Percentiles rank a stretch among this genome's conserved stretches.
Evolutionary conservation across 2,113 vertebrate genomes (phyloP).

Genomic region (Pituophis catenifer): DNA sequence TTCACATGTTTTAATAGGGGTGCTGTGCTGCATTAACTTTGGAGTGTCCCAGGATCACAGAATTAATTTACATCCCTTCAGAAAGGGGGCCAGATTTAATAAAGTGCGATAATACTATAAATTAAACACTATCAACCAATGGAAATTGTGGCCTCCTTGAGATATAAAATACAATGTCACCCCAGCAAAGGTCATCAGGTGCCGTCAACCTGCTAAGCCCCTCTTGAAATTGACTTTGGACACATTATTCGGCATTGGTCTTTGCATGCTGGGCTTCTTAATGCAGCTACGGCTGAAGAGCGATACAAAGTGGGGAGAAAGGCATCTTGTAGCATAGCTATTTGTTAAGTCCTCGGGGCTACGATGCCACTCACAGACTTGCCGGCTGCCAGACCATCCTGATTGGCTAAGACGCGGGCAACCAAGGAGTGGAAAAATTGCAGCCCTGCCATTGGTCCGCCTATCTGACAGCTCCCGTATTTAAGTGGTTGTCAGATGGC

Average conservation of each 20-base stretch:
- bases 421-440: no score
- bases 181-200: neutral
- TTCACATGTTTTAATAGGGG: conserved; percentile 53
- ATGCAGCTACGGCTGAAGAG: conserved; percentile 19
- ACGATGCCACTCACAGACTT: no score
- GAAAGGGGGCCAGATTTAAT: conserved; percentile 54
- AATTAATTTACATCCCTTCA: conserved; percentile 57
- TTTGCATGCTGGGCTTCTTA: conserved; percentile 31
- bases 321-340: conserved; percentile 42
- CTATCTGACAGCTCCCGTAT: no score
- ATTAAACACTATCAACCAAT: conserved; percentile 51
- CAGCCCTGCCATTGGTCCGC: no score
- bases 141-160: conserved; percentile 42
- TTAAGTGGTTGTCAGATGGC: no score
- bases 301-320: conserved; percentile 42
- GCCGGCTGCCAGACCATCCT: no score
- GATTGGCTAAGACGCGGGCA: no score
- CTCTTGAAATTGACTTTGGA: conserved; percentile 48
- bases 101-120: conserved; percentile 45
- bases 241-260: conserved; percentile 22
- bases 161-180: neutral
- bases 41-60: conserved; percentile 51
- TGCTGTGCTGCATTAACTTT: conserved; percentile 52
- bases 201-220: neutral
- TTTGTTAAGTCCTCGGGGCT: no score